phyloP scores from a whole-genome alignment of 2,888 invertebrate genomes.

The Eilema depressum region DNA sequence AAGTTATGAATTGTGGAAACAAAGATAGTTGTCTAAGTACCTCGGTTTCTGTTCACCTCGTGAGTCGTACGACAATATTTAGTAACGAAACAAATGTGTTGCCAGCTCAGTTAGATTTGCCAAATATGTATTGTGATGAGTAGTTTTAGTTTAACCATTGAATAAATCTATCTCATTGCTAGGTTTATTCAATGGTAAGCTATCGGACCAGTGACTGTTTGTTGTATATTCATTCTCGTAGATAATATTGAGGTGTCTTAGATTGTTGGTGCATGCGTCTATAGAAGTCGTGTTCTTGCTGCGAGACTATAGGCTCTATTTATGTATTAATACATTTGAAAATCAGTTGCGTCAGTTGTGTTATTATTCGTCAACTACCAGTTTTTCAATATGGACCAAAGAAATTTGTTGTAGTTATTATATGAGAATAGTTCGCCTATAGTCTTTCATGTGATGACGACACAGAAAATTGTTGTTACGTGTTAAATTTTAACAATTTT shows the following conservation, averaged over 20 bases:
- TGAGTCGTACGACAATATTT: background rate
- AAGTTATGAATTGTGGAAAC: no score
- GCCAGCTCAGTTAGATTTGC: constrained; percentile 79
- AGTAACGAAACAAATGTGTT: constrained; percentile 51
- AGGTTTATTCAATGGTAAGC: constrained; percentile 67
- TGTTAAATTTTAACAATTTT: constrained; percentile 79
- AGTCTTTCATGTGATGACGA: constrained; percentile 57
- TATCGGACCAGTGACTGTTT: constrained; percentile 82
- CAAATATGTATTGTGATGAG: constrained; percentile 83
- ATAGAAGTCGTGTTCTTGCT: constrained; percentile 60
- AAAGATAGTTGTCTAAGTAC: background rate
- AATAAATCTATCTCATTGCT: constrained; percentile 31
- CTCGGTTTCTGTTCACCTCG: background rate
- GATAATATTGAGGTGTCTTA: constrained; percentile 81
- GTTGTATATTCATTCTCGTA: constrained; percentile 77
- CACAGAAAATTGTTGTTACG: constrained; percentile 76
- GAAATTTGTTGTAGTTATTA: constrained; percentile 59
- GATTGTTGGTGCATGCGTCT: constrained; percentile 81
- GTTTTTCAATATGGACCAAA: constrained; percentile 68
- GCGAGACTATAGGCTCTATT: constrained; percentile 57
- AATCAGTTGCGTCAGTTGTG: constrained; percentile 28
- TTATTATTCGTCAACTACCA: constrained; percentile 44
- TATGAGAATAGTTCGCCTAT: constrained; percentile 46
- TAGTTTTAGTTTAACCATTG: constrained; percentile 62
- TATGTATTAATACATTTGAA: constrained; percentile 38